phyloP scores from a whole-genome alignment of 1,140 invertebrate species.

The Lepidurus packardi region DNA sequence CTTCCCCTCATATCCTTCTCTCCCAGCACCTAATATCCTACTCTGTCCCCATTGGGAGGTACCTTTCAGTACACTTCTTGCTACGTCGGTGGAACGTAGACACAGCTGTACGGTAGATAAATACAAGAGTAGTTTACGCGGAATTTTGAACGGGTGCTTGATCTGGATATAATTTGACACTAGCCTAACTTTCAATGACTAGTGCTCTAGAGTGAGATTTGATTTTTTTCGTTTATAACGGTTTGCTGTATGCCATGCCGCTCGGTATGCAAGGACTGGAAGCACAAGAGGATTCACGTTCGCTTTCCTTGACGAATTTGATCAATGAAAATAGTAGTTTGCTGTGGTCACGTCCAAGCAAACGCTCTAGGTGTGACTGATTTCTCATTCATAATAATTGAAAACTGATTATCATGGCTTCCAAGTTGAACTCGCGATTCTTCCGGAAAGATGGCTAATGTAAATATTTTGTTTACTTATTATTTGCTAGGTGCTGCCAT shows the following conservation, averaged over 20 bases:
- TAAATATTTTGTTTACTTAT: not conserved
- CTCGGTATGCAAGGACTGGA: not conserved
- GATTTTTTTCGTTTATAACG: too few relatives aligned
- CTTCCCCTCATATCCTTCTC: not conserved
- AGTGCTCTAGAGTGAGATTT: too few relatives aligned
- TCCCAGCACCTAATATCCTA: not conserved
- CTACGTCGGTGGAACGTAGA: too few relatives aligned
- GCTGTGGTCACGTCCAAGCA: slow-evolving; percentile 57
- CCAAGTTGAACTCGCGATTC: too few relatives aligned
- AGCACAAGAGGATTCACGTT: not conserved
- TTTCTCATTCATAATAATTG: slow-evolving; percentile 42
- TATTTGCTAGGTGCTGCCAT: slow-evolving; percentile 54
- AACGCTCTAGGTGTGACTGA: slow-evolving; percentile 50
- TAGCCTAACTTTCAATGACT: not conserved
- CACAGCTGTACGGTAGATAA: too few relatives aligned
- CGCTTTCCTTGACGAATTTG: not conserved
- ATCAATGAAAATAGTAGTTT: slow-evolving; percentile 22
- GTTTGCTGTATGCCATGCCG: not conserved
- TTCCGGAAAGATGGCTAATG: too few relatives aligned
- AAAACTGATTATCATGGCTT: too few relatives aligned
- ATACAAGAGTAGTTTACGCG: too few relatives aligned
- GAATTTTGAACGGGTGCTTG: too few relatives aligned
- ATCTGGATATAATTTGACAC: not conserved
- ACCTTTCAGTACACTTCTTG: not conserved
- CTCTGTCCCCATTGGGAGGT: not conserved